Base-by-base conservation (phyloP, 2,888 invertebrate species). In the Catocala sponsa region DNA sequence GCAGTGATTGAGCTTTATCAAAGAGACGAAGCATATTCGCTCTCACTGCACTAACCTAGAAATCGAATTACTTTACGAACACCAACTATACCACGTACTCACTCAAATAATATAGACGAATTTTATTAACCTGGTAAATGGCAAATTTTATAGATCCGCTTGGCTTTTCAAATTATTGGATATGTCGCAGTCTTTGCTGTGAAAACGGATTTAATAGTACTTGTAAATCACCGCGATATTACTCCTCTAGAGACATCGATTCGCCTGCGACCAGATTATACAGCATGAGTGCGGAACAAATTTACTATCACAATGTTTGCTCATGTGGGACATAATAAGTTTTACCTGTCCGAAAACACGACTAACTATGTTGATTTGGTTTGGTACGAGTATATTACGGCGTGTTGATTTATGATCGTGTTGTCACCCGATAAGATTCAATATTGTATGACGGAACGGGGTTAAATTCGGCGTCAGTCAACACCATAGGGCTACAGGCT, bases 21-120 rank as follows among this genome's bases (percentile, higher is more conserved):
- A 69, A 71, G 52, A 68, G 41, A 63, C 72, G 65, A 79, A 73
- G 74, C 32, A 32, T 35, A 43, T 15, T 75, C 78, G 64, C 81
- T 84, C 79, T 73, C 71, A 82, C 80, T 83, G 84, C 85, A 82
- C 77, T 86, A 84, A 78, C 85, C 88, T 82, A 86, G 78, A 88
- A 85, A 88, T 69, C 75, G 69, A 80, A 81, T 82, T 78, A 78
- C 70, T 76, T 76, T 68, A 74, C 62, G 69, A 70, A 70, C 76
- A 74, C 59, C 60, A 63, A 77, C 71, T 77, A 74, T 67, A 25
- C 9, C 73, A 73, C 74, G 68, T 68, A 63, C 70, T n/a, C 66
- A 70, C 66, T 81, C 76, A 74, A 79, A 82, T 75, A 63, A 77
- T 75, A 78, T 58, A 70, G 71, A 77, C 67, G 54, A 81, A 82